Base-by-base conservation (phyloP, 2,113 vertebrate genomes). In the Sarotherodon lohbergeri region DNA sequence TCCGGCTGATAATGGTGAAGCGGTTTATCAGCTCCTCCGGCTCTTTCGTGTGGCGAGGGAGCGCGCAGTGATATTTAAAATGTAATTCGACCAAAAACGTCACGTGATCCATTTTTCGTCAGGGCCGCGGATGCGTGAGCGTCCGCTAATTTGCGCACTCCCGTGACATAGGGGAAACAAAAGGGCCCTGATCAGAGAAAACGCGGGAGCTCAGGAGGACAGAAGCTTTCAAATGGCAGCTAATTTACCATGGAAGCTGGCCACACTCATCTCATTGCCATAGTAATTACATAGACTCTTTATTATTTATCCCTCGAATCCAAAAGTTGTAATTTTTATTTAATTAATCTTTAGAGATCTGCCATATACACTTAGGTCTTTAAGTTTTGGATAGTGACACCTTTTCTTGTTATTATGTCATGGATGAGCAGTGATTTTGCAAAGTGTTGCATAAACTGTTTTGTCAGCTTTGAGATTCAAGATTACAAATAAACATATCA, bases 31-130 rank as follows among this genome's bases (percentile, higher is more conserved):
- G 90, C 89, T 95, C 96, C 95, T 95, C 95, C 90, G 82, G 92
- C 88, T 93, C 86, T 92, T 80, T 89, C 86, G 92, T 91, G 90
- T 84, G 90, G 90, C 81, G 82, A 94, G 90, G 93, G 96, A 92
- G 94, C 97, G 97, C 96, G 96, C 97, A 94, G 95, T 88, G 86
- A 91, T 91, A 90, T 94, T 86, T 59, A 68, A 87, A 86, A 71
- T 73, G 82, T 92, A 54, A 96, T 98, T 97, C 95, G 97, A 68
- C 78, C 14, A 43, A 4, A n/a, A 1, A 3, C 22, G 82, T 95
- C 96, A 97, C 97, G 96, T 97, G 97, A 1, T 93, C 55, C 4
- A 14, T 54, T 10, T 71, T 22, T 81, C 19, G 1, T 91, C 96
- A 91, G 93, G 95, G 9, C 59, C 96, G 96, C 91, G 96, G 84